These are phyloP conservation scores for Corapipo altera DNA, from an alignment of 2,113 vertebrate species.

Conservation along the genomic window DNA sequence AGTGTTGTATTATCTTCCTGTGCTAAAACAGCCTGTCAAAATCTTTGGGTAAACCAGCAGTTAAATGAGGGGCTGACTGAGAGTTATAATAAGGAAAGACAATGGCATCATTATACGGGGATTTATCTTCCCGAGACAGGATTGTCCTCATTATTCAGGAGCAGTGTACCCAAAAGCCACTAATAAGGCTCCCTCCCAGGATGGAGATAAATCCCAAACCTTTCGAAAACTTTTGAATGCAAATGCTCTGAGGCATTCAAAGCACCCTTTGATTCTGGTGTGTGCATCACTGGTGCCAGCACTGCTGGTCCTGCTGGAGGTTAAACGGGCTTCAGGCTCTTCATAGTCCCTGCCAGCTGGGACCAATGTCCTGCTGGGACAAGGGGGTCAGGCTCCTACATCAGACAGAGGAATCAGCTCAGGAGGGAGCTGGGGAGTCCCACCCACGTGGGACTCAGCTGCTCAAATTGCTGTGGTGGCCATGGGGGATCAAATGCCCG, in stretches of 20 bases:
- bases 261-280: neutral
- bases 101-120: conserved; percentile 63
- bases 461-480: fast-evolving
- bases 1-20: conserved; percentile 36
- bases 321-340: fast-evolving
- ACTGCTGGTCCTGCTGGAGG: neutral
- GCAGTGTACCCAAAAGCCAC: conserved; percentile 39
- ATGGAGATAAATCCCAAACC: conserved; percentile 48
- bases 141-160: conserved; percentile 64
- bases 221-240: neutral
- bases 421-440: neutral
- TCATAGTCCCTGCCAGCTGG: neutral
- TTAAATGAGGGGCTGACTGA: conserved; percentile 37
- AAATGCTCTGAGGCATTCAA: neutral
- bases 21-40: conserved; percentile 47
- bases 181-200: conserved; percentile 54
- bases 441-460: fast-evolving
- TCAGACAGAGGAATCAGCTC: neutral
- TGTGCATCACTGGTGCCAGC: fast-evolving
- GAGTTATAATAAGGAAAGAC: conserved; percentile 58
- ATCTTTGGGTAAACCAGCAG: conserved; percentile 61
- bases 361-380: neutral
- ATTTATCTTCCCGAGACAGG: conserved; percentile 58
- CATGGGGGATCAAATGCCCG: fast-evolving
- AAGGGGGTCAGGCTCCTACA: neutral